phyloP scores from a whole-genome alignment of 2,888 invertebrate species.

The Machimus rusticus region DNA sequence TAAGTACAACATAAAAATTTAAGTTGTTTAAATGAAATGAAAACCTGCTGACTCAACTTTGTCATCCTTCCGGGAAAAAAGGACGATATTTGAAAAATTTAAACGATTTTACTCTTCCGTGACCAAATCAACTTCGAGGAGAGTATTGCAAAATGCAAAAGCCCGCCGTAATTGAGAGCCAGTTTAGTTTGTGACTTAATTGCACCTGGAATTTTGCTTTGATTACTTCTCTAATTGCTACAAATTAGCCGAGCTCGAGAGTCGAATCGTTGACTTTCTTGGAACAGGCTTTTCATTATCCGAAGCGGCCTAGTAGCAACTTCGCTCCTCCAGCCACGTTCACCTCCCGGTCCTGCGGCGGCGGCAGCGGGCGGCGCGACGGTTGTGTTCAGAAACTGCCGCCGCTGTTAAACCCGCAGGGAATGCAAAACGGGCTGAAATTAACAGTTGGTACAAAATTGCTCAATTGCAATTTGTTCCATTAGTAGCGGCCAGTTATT shows the following conservation, averaged over 20 bases:
- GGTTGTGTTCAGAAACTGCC: not conserved
- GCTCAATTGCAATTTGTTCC: conserved; percentile 8
- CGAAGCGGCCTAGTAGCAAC: not conserved
- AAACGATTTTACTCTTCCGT: not conserved
- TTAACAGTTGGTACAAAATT: not conserved
- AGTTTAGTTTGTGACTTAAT: not conserved
- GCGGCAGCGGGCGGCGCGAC: not conserved
- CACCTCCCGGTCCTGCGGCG: not conserved
- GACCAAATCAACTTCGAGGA: not conserved
- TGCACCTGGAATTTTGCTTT: not conserved
- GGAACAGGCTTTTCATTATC: not conserved
- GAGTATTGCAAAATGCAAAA: not conserved
- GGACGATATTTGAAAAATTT: not conserved
- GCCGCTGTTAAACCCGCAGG: not conserved
- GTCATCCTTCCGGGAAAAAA: not conserved
- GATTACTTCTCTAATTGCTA: conserved; percentile 10
- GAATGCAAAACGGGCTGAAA: not conserved
- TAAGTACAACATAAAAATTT: not conserved
- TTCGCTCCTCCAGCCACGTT: not conserved
- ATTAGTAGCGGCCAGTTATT: not conserved
- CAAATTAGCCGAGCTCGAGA: not conserved
- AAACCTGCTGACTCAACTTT: not conserved
- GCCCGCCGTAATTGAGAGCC: not conserved
- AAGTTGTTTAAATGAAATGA: not conserved
- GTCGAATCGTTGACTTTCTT: not conserved